These are phyloP conservation scores for Phoxinus phoxinus DNA, from an alignment of 2,113 vertebrate genomes.

Conservation along the genomic window DNA sequence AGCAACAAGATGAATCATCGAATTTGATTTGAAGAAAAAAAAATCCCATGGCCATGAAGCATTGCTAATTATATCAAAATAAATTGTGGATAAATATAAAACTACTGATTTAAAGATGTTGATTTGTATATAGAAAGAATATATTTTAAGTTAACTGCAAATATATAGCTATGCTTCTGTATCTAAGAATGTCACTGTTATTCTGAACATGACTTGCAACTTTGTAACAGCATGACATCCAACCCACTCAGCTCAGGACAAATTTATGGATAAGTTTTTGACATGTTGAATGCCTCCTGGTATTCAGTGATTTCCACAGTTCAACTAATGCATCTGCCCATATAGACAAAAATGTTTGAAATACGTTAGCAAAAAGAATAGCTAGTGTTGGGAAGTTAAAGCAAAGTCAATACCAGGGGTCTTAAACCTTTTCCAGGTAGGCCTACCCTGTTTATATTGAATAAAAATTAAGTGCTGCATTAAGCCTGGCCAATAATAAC, in stretches of 20 bases:
- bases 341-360: not conserved
- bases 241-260: conserved; percentile 11
- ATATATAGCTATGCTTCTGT: no score
- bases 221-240: not conserved
- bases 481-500: not conserved
- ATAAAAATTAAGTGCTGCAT: not conserved
- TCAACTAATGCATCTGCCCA: not conserved
- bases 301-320: not conserved
- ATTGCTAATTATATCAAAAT: no score
- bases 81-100: no score
- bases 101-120: no score
- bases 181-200: not conserved
- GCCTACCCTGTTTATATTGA: no score
- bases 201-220: not conserved
- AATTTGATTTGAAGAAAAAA: no score
- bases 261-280: conserved; percentile 5
- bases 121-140: no score
- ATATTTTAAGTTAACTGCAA: no score
- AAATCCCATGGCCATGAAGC: no score
- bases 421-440: not conserved
- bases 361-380: not conserved
- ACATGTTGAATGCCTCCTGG: not conserved
- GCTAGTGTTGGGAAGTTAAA: not conserved
- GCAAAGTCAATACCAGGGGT: not conserved
- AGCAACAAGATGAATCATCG: no score